Percentiles rank a stretch among this genome's conserved stretches.
Evolutionary conservation across 2,797 vertebrate species (phyloP).

Genomic region (Rhynchonycteris naso): DNA sequence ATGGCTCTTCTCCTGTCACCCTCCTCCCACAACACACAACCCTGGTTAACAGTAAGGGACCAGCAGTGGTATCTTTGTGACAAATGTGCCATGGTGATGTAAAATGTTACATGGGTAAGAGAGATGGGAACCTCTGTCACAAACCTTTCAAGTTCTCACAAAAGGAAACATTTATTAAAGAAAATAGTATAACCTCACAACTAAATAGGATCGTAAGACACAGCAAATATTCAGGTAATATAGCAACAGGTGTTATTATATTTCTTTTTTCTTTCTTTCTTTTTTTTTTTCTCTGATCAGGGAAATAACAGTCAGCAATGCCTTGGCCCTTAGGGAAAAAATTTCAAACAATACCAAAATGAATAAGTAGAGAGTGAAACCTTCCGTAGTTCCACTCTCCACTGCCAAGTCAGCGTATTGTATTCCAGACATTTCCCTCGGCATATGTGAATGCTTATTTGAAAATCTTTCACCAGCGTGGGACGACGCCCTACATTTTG

Average conservation of each 20-base stretch:
- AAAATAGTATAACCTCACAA: not conserved
- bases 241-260: not conserved
- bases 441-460: not conserved
- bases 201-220: not conserved
- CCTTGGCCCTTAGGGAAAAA: not conserved
- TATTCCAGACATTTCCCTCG: not conserved
- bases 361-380: not conserved
- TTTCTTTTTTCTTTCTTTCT: not conserved
- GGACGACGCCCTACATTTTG: not conserved
- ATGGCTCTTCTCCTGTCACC: not conserved
- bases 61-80: not conserved
- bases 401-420: not conserved
- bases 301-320: not conserved
- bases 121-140: not conserved
- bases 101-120: not conserved
- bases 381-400: not conserved
- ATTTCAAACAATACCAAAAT: not conserved
- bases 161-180: not conserved
- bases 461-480: not conserved
- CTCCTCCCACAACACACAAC: not conserved
- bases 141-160: not conserved
- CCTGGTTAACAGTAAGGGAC: not conserved
- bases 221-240: not conserved
- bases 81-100: not conserved
- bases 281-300: not conserved